These are phyloP conservation scores for Labia minor DNA, from an alignment of 2,888 invertebrate species.

Conservation along the genomic window DNA sequence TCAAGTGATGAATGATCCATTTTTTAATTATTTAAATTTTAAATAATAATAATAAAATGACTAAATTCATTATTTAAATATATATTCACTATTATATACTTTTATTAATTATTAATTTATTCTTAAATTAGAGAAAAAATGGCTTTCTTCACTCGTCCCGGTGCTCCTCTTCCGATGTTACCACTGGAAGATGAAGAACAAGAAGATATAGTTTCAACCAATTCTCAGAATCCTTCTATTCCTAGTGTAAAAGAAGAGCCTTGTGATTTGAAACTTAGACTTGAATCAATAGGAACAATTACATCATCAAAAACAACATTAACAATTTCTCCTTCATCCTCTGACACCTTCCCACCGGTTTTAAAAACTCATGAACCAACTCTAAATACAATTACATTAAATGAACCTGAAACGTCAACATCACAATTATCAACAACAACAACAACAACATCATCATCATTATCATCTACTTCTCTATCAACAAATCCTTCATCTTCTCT, in stretches of 20 bases:
- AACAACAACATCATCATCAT: neutral
- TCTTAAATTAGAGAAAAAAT: constrained; percentile 77
- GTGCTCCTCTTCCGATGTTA: constrained; percentile 61
- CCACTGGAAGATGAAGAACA: constrained; percentile 38
- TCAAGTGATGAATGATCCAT: constrained; percentile 8
- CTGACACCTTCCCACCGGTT: constrained; percentile 27
- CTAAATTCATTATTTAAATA: too few relatives aligned
- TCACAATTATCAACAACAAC: neutral
- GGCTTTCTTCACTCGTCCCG: constrained; percentile 85
- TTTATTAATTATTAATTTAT: too few relatives aligned
- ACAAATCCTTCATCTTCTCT: neutral
- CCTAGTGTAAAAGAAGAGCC: constrained; percentile 19
- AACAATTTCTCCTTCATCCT: neutral
- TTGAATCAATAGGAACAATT: constrained; percentile 19
- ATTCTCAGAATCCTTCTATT: neutral
- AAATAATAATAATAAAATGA: too few relatives aligned
- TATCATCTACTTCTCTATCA: neutral
- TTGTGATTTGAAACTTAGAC: neutral
- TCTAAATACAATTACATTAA: constrained; percentile 18
- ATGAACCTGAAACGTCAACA: neutral
- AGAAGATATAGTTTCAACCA: neutral
- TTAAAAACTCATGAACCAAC: constrained; percentile 29
- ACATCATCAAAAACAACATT: neutral
- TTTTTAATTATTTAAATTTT: constrained; percentile 21
- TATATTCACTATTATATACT: too few relatives aligned